phyloP scores from a whole-genome alignment of 2,797 vertebrate species.

The Gymnocypris eckloni region DNA sequence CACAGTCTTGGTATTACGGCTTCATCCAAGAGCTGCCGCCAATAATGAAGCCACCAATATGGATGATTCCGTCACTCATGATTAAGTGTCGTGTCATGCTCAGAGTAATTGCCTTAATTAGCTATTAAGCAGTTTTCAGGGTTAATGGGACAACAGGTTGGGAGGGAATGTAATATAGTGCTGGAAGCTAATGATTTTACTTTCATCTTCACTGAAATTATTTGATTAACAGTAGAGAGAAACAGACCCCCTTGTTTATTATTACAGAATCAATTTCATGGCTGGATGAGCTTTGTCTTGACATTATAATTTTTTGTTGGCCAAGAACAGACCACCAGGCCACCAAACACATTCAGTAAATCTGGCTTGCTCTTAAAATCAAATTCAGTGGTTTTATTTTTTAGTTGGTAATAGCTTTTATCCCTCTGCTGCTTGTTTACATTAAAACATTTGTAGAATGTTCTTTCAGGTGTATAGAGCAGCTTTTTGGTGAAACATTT shows the following conservation, averaged over 20 bases:
- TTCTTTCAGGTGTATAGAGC: conserved; percentile 60
- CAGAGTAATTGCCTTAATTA: conserved; percentile 96
- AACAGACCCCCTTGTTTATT: conserved; percentile 93
- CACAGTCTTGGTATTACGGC: conserved; percentile 10
- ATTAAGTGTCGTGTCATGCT: conserved; percentile 84
- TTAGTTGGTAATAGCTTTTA: conserved; percentile 59
- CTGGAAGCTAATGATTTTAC: conserved; percentile 92
- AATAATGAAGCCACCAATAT: conserved; percentile 81
- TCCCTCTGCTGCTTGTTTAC: conserved; percentile 53
- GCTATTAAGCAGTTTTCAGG: conserved; percentile 92
- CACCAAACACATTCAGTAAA: conserved; percentile 62
- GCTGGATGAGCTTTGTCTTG: conserved; percentile 86
- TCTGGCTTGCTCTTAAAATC: conserved; percentile 57
- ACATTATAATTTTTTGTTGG: conserved; percentile 64
- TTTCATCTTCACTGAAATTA: conserved; percentile 94
- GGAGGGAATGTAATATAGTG: conserved; percentile 90
- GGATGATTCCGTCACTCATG: conserved; percentile 80
- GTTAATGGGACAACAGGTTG: conserved; percentile 91
- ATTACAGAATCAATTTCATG: conserved; percentile 99
- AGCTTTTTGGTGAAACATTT: conserved; percentile 65
- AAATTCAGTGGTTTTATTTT: conserved; percentile 35
- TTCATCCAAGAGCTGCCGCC: conserved; percentile 68
- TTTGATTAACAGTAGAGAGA: conserved; percentile 93
- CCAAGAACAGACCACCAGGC: conserved; percentile 65
- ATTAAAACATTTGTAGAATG: conserved; percentile 66